Conservation (phyloP, 2,113 vertebrate species). For the Pseudonaja textilis region DNA sequence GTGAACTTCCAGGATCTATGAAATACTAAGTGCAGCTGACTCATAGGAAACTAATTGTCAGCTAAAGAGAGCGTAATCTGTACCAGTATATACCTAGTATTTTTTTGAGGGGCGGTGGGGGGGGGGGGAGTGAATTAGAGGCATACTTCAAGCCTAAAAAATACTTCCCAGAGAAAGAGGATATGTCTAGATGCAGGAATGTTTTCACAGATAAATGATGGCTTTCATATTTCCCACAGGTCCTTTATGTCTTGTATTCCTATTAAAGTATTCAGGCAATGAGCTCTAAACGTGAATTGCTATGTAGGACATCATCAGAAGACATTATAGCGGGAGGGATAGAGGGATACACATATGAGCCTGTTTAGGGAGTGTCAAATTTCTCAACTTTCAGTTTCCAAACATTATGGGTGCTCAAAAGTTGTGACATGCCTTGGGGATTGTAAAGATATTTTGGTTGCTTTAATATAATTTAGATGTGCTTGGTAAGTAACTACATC, state of each 20-base stretch:
- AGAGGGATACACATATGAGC: neutral
- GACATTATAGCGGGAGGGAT: neutral
- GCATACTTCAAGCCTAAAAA: neutral
- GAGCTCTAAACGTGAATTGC: neutral
- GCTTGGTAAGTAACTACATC: no score
- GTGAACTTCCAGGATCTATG: neutral
- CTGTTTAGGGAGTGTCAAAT: neutral
- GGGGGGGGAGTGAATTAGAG: neutral
- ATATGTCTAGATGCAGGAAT: neutral
- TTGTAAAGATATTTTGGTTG: no score
- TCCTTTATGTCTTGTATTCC: neutral
- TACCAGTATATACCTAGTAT: neutral
- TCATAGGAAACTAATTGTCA: neutral
- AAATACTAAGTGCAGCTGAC: neutral
- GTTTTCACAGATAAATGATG: neutral
- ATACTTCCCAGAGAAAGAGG: neutral
- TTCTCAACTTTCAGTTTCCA: no score
- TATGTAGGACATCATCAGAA: neutral
- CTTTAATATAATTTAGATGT: no score
- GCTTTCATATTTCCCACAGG: neutral
- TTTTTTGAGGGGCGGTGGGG: neutral
- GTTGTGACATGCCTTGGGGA: no score
- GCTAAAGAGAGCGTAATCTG: neutral
- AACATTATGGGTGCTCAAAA: no score
- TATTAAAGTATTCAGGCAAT: neutral